phyloP scores from a whole-genome alignment of 1,140 invertebrate genomes.

The Leucophenga varia region DNA sequence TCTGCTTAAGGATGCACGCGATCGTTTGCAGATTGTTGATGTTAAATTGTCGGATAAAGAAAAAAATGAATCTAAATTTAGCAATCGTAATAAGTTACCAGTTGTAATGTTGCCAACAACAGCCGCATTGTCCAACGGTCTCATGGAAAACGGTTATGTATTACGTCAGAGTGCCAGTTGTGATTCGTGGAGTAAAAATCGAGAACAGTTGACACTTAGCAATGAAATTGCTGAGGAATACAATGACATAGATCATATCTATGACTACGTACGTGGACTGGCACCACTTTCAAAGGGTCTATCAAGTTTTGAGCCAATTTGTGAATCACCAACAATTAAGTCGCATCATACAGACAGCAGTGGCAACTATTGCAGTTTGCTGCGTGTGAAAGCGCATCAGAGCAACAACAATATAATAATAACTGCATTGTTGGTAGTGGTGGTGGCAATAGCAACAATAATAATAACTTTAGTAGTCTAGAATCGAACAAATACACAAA shows the following conservation, averaged over 20 bases:
- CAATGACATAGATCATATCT: conserved; percentile 95
- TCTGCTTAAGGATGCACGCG: conserved; percentile 78
- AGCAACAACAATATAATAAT: no score
- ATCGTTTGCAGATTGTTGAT: conserved; percentile 78
- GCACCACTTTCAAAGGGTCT: conserved; percentile 83
- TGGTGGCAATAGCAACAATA: conserved; percentile 23
- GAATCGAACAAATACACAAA: conserved; percentile 52
- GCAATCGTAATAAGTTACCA: conserved; percentile 42
- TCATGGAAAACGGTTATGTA: conserved; percentile 60
- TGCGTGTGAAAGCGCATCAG: conserved; percentile 30
- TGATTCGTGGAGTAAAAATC: conserved; percentile 58
- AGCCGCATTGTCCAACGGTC: conserved; percentile 43
- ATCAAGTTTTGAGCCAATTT: conserved; percentile 60
- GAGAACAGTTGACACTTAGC: conserved; percentile 29
- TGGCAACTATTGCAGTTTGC: conserved; percentile 53
- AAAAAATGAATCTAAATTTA: conserved; percentile 56
- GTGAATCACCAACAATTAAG: conserved; percentile 55
- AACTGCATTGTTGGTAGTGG: conserved; percentile 21
- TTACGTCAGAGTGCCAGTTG: conserved; percentile 72
- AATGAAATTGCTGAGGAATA: conserved; percentile 76
- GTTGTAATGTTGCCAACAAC: conserved; percentile 58
- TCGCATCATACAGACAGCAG: conserved; percentile 52
- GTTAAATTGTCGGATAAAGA: conserved; percentile 70
- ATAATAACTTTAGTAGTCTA: conserved; percentile 52
- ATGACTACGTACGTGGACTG: conserved; percentile 91